Conservation (phyloP, 2,888 invertebrate genomes). For the Bombyx huttoni region DNA sequence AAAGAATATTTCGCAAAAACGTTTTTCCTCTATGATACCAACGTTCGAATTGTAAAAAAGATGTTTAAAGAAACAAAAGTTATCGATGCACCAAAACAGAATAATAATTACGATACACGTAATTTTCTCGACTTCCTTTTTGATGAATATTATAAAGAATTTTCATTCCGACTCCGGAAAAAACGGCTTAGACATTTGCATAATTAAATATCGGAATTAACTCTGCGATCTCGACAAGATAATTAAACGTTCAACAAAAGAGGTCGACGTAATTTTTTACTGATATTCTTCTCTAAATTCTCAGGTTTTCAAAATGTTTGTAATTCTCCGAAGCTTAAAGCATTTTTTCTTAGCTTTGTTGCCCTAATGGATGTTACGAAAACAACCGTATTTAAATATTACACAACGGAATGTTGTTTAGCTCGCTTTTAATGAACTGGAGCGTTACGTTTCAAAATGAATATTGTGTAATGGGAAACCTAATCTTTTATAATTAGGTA, state of each 20-base stretch:
- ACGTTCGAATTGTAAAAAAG: no score
- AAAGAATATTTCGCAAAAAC: no score
- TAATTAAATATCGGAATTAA: slow-evolving; percentile 56
- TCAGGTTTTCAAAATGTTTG: slow-evolving; percentile 31
- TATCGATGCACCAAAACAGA: no score
- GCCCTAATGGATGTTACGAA: slow-evolving; percentile 39
- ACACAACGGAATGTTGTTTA: slow-evolving; percentile 21
- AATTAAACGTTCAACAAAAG: slow-evolving; percentile 42
- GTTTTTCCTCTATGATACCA: no score
- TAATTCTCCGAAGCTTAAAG: slow-evolving; percentile 28
- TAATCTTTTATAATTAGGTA: slow-evolving; percentile 11
- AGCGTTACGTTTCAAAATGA: slow-evolving; percentile 14
- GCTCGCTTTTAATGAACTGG: slow-evolving; percentile 27
- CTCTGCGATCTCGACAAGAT: slow-evolving; percentile 33
- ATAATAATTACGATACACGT: no score
- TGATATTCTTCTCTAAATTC: slow-evolving; percentile 18
- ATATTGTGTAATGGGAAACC: slow-evolving; percentile 9
- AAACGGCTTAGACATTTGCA: slow-evolving; percentile 43
- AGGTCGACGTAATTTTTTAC: slow-evolving; percentile 28
- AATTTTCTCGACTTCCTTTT: no score
- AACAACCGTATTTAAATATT: slow-evolving; percentile 30
- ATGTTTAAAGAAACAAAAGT: no score
- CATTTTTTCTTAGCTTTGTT: slow-evolving; percentile 26
- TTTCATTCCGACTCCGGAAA: slow-evolving; percentile 15
- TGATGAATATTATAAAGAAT: no score